Evolutionary conservation across 2,888 invertebrate genomes (phyloP), one percentile per base, ranked within the genome.

Genomic region (Lasioglossum calceatum): DNA sequence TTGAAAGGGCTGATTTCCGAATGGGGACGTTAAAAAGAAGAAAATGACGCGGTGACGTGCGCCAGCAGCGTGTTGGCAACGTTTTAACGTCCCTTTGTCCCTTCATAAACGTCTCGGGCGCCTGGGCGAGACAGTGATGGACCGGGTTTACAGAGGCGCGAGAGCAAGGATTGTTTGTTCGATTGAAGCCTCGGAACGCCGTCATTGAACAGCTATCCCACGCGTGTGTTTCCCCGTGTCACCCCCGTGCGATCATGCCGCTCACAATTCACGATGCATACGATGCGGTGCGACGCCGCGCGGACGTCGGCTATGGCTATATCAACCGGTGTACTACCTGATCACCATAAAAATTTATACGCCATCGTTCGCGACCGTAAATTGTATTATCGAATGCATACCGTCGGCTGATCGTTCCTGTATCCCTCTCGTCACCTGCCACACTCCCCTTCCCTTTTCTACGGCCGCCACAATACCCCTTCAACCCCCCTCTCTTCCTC

Each of bases 331-430:
- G 92, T 90, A 91, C 92, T 92, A 93, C 93, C 94, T 95, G 94
- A 95, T 95, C 94, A 95, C 93, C 94, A 94, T 95, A 95, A 95
- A 95, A 95, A 94, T 95, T 92, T 93, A 94, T 94, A 93, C 92
- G 92, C 92, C 91, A 91, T 93, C 94, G 92, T 93, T 92, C 93
- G 91, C 92, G 89, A 90, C 89, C 92, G 93, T 94, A 94, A 95
- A 95, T 95, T 94, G 92, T 93, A 94, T 95, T 94, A 95, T 93
- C 94, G 91, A 92, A 90, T 92, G 91, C 91, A 91, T 92, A 89
- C 91, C 90, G 87, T 86, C 88, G 87, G 84, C 83, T 88, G 90
- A 84, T 89, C 80, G 78, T 74, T 79, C 70, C 81, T 77, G 70
- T 72, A n/a, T 50, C 58, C 70, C 75, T 71, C 79, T 74, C 75